These are phyloP conservation scores for Cyanistes caeruleus DNA, from an alignment of 2,113 vertebrate species.

Conservation along the genomic window DNA sequence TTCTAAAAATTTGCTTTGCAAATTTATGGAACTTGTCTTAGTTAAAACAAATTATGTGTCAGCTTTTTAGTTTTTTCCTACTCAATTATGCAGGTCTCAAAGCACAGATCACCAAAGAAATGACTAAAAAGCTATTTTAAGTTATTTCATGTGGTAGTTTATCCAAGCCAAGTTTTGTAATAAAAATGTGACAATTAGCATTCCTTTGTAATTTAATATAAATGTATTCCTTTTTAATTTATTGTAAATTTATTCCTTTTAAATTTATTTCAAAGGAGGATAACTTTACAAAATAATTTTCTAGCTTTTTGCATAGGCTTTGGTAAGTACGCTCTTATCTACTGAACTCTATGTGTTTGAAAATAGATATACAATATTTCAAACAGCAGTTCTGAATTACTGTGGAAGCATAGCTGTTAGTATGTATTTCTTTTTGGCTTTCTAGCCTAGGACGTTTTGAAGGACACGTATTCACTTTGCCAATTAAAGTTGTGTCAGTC, in stretches of 20 bases:
- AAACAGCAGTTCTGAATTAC: constrained; percentile 7
- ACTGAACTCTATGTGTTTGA: neutral
- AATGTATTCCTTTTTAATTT: neutral
- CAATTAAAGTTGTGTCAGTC: neutral
- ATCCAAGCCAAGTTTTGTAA: constrained; percentile 27
- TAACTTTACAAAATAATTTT: neutral
- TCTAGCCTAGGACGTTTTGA: constrained; percentile 1
- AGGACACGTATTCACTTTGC: neutral
- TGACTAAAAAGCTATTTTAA: neutral
- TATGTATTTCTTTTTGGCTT: neutral
- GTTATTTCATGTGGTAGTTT: neutral
- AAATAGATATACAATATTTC: neutral
- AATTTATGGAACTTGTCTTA: neutral
- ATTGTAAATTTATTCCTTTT: neutral
- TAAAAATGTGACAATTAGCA: constrained; percentile 43
- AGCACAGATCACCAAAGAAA: constrained; percentile 3
- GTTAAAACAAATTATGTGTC: neutral
- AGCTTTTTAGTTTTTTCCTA: neutral
- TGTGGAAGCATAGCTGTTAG: neutral
- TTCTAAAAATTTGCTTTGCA: neutral
- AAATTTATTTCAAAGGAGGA: neutral
- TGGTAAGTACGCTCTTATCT: neutral
- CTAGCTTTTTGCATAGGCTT: neutral
- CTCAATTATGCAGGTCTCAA: constrained; percentile 11
- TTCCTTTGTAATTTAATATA: constrained; percentile 36